phyloP scores from a whole-genome alignment of 1,140 invertebrate genomes.

The Plectrocnemia conspersa region DNA sequence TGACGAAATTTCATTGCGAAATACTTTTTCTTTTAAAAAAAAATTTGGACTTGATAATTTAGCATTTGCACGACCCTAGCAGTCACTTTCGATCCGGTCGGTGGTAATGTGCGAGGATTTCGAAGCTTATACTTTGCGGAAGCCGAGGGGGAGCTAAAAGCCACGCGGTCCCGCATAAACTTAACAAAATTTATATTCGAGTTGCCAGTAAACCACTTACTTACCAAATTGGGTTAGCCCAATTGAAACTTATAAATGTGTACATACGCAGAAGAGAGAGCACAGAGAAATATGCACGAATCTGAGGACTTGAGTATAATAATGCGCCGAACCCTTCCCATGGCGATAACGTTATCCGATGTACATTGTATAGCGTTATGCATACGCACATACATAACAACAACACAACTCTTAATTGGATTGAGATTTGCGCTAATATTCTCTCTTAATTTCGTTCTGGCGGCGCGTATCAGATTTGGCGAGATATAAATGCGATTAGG shows the following conservation, averaged over 20 bases:
- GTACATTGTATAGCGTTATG: too few species aligned
- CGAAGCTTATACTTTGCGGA: not conserved
- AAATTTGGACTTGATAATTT: too few species aligned
- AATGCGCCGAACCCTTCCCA: too few species aligned
- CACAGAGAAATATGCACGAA: slow-evolving; percentile 8
- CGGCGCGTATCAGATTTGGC: too few species aligned
- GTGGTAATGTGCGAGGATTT: not conserved
- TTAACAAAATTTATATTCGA: slow-evolving; percentile 21
- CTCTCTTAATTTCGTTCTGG: too few species aligned
- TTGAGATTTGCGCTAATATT: too few species aligned
- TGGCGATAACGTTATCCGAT: too few species aligned
- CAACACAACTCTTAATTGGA: too few species aligned
- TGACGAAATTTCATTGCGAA: too few species aligned
- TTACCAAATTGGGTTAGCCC: slow-evolving; percentile 25
- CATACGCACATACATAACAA: too few species aligned
- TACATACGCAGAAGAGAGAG: not conserved
- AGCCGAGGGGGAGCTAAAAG: not conserved
- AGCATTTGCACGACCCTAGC: not conserved
- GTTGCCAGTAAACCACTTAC: slow-evolving; percentile 19
- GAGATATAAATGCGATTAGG: too few species aligned
- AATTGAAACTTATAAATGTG: slow-evolving; percentile 23
- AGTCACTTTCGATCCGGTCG: not conserved
- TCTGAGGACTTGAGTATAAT: not conserved
- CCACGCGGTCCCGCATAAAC: slow-evolving; percentile 1
- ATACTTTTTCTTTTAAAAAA: too few species aligned